Evolutionary conservation across 1,140 invertebrate genomes (phyloP).

Genomic region (Leguminivora glycinivorella): DNA sequence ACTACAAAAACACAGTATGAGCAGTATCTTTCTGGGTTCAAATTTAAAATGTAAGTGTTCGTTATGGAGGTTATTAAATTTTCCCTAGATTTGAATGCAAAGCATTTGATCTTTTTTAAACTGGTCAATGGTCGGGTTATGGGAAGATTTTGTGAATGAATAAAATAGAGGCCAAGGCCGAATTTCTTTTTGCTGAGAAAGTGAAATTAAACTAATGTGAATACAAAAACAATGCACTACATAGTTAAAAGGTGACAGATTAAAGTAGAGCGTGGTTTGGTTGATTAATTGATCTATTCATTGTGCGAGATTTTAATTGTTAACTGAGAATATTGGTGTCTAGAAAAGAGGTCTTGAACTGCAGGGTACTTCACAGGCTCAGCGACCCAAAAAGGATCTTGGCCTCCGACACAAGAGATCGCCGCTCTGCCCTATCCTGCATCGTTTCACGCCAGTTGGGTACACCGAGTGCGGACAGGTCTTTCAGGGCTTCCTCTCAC

Average conservation of each 20-base stretch:
- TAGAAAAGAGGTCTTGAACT: too few relatives aligned
- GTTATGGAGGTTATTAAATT: background rate
- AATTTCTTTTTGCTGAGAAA: slow-evolving; percentile 17
- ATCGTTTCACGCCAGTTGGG: too few relatives aligned
- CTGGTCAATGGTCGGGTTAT: background rate
- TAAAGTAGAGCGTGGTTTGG: background rate
- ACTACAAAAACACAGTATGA: background rate
- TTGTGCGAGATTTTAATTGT: background rate
- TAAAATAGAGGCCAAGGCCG: background rate
- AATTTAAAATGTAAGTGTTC: background rate
- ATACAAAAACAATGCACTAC: background rate
- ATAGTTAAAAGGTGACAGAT: background rate
- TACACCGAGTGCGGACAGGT: too few relatives aligned
- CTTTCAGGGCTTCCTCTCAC: too few relatives aligned
- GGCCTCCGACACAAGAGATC: too few relatives aligned
- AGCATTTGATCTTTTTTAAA: background rate
- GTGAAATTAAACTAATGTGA: slow-evolving; percentile 2
- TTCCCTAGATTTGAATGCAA: background rate
- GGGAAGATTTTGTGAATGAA: background rate
- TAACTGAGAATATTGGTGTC: background rate
- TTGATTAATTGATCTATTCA: too few relatives aligned
- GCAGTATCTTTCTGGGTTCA: background rate
- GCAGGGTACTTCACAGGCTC: too few relatives aligned
- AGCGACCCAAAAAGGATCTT: too few relatives aligned
- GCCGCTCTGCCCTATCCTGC: too few relatives aligned